A percentile compares a stretch with the other conserved stretches of the same genome.
These are phyloP conservation scores for Arctia plantaginis DNA, from an alignment of 2,888 invertebrate species.

Conservation along the genomic window DNA sequence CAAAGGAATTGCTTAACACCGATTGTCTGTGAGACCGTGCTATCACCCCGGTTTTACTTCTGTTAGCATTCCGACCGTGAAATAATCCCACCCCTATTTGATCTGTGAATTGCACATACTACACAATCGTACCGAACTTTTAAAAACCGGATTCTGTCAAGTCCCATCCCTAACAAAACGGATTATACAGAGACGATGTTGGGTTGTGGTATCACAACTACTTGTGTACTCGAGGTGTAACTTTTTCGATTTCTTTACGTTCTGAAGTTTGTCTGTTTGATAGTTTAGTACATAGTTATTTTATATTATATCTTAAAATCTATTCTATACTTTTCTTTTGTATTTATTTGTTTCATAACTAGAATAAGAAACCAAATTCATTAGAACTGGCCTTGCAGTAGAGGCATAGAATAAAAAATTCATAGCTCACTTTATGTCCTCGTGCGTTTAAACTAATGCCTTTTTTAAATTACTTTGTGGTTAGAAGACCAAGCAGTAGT, in stretches of 20 bases:
- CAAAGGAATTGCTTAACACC: too few species aligned
- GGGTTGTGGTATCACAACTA: constrained; percentile 40
- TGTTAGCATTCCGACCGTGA: neutral
- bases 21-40: too few species aligned
- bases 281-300: constrained; percentile 21
- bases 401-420: too few species aligned
- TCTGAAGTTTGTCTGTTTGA: constrained; percentile 35
- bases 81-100: too few species aligned
- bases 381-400: neutral
- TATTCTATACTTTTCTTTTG: neutral
- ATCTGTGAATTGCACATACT: too few species aligned
- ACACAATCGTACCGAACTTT: neutral
- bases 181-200: constrained; percentile 39
- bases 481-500: neutral
- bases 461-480: neutral
- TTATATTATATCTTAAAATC: neutral
- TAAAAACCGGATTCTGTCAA: neutral
- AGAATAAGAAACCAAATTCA: too few species aligned
- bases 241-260: constrained; percentile 44
- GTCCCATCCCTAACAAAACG: constrained; percentile 40
- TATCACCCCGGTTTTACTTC: neutral
- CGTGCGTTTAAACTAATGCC: too few species aligned
- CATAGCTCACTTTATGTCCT: too few species aligned
- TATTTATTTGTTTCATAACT: too few species aligned
- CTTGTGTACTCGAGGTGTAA: constrained; percentile 27